These are phyloP conservation scores for Drosophila limbata DNA, from an alignment of 2,888 invertebrate genomes.

Conservation along the genomic window DNA sequence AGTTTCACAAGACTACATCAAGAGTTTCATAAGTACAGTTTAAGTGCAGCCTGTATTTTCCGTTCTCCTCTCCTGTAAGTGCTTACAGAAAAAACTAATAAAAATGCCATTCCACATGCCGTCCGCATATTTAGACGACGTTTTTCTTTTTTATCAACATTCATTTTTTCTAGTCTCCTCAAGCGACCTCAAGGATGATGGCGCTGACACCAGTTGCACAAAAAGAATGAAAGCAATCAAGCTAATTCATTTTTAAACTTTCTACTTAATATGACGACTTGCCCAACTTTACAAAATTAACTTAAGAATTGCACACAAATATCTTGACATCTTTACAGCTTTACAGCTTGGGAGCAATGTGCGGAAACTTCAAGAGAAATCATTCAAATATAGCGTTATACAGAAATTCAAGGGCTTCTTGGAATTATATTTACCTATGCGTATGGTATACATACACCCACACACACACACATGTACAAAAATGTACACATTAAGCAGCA, in stretches of 20 bases:
- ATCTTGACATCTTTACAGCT: slow-evolving; percentile 37
- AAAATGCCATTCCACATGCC: slow-evolving; percentile 3
- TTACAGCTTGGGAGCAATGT: slow-evolving; percentile 28
- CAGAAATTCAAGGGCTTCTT: slow-evolving; percentile 8
- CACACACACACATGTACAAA: slow-evolving; percentile 37
- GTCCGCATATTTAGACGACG: not conserved
- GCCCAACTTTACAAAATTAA: slow-evolving; percentile 44
- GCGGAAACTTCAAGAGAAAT: slow-evolving; percentile 45
- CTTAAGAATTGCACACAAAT: slow-evolving; percentile 28
- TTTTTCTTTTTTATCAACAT: slow-evolving; percentile 11
- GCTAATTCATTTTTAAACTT: slow-evolving; percentile 66
- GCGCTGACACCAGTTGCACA: slow-evolving; percentile 29
- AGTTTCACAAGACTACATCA: slow-evolving; percentile 47
- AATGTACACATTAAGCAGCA: slow-evolving; percentile 63
- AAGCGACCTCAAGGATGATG: not conserved
- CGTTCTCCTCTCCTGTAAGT: slow-evolving; percentile 1
- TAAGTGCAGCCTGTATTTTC: slow-evolving; percentile 43
- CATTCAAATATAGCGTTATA: slow-evolving; percentile 9
- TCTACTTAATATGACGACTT: slow-evolving; percentile 48
- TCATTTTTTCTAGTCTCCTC: slow-evolving; percentile 2
- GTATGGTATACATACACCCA: slow-evolving; percentile 8
- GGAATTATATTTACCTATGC: slow-evolving; percentile 31
- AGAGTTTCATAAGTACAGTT: slow-evolving; percentile 55
- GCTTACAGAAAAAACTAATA: slow-evolving; percentile 9
- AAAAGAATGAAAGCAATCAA: slow-evolving; percentile 47